Evolutionary conservation across 2,113 vertebrate species (phyloP).

Genomic region (Solea solea): DNA sequence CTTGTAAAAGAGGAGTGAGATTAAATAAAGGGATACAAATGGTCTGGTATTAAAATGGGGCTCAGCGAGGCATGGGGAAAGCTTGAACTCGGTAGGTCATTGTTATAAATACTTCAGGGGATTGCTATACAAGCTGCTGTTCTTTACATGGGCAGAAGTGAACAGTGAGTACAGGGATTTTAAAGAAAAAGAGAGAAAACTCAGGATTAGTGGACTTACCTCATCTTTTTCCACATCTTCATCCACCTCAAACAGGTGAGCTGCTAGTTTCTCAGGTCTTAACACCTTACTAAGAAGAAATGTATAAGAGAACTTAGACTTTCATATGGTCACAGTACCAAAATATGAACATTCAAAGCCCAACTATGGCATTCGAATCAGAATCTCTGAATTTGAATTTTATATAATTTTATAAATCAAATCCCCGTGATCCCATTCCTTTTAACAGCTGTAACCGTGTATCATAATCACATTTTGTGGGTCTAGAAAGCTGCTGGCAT

Average conservation of each 20-base stretch:
- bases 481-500: too few relatives aligned
- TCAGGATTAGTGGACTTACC: slow-evolving; percentile 72
- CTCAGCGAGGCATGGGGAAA: not conserved
- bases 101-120: not conserved
- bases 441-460: too few relatives aligned
- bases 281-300: slow-evolving; percentile 85
- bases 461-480: too few relatives aligned
- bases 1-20: not conserved
- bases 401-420: too few relatives aligned
- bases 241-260: slow-evolving; percentile 96
- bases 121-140: not conserved
- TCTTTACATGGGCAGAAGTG: not conserved
- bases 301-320: not conserved
- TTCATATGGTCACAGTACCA: too few relatives aligned
- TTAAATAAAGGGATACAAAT: slow-evolving; percentile 11
- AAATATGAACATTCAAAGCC: not conserved
- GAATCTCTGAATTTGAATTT: too few relatives aligned
- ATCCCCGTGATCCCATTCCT: too few relatives aligned
- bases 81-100: not conserved
- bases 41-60: not conserved
- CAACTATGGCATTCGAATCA: not conserved
- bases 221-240: slow-evolving; percentile 98
- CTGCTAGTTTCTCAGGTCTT: slow-evolving; percentile 90
- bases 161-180: not conserved
- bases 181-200: not conserved